Base-by-base conservation (phyloP, 2,888 invertebrate genomes). In the Sarcophaga carnaria region DNA sequence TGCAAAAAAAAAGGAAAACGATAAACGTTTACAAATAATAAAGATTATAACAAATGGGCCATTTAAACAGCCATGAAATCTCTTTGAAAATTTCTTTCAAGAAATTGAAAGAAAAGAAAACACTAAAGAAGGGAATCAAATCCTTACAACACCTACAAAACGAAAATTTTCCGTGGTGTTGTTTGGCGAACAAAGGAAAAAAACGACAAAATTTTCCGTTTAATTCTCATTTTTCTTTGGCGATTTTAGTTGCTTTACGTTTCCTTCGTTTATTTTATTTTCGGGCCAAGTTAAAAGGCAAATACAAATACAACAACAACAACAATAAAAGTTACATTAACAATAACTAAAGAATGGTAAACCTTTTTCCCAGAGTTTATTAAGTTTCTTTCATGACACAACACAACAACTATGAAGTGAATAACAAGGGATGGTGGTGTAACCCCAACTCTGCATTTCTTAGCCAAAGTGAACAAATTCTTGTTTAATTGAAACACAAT, bases 401-500 rank as follows among this genome's bases (percentile, higher is more conserved):
- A 27, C 6, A 22, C 37, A 37, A 10, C 37, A 37, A 37, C 37
- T 10, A 37, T 37, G 37, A 37, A 37, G 8, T 37, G 37, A 37
- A 37, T 37, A 37, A 37, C 8, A 37, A 37, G 37, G 8, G 37
- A 37, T 10, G 37, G 37, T 37, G 37, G 37, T 8, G 37, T 8
- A 37, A 37, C 37, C 37, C 10, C 37, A 37, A 37, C 37, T 37
- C 37, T 37, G 37, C 8, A 37, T 37, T 37, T 37, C 37, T 37
- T 37, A 3, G 37, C 10, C 8, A 37, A 37, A 37, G 8, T 8
- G 37, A 37, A 37, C 37, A 82, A 82, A 82, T 77, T 77, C 49
- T 11, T 66, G 20, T 67, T 82, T 79, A 82, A 86, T 82, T 86
- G 86, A 82, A 82, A 76, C 49, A 82, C 75, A 76, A 82, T 45